Evolutionary conservation across 30 jellyfish, hydroid and myxozoan species (phyloP), one percentile per base, ranked within the genome.

Genomic region (Euphysa ruthae): DNA sequence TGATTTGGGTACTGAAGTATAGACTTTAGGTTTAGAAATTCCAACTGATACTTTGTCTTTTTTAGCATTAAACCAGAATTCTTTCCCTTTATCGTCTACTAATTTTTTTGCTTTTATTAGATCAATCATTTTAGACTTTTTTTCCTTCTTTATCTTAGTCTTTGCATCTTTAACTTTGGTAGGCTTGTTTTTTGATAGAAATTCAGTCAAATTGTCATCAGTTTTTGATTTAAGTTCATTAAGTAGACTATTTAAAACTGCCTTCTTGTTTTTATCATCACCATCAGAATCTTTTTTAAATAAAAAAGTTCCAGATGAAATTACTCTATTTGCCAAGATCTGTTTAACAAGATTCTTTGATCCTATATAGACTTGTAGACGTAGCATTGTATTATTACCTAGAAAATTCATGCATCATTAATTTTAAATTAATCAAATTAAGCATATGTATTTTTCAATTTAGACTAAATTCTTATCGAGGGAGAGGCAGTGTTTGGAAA

Each of bases 21-120:
- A 42, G 10, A 24, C 33, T 34, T 25, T 63, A 63, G n/a, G 35
- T 7, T 0, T 3, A n/a, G 16, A 22, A 18, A 2, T 63, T 26
- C 19, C 25, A 13, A 63, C 34, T 6, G 35, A 19, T 0, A 1
- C 16, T 0, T 56, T 56, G 32, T 18, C 0, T 14, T 56, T 43
- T 56, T 56, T 30, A 19, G 7, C 34, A 24, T 42, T 30, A 49
- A 63, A 63, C 77, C 77, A 63, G 42, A 63, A 63, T 25, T 63
- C 32, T 63, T 63, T 35, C 15, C 77, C 77, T 63, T 46, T 25
- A 46, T 2, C 23, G 4, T n/a, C n/a, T n/a, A n/a, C n/a, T n/a
- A n/a, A 29, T n/a, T 2, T 46, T 25, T n/a, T 46, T 46, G 10
- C 28, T 46, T 46, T 2, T 46, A 10, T 46, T 29, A 46, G 23